These are phyloP conservation scores for Himalopsyche phryganea DNA, from an alignment of 1,140 invertebrate species.

Conservation along the genomic window DNA sequence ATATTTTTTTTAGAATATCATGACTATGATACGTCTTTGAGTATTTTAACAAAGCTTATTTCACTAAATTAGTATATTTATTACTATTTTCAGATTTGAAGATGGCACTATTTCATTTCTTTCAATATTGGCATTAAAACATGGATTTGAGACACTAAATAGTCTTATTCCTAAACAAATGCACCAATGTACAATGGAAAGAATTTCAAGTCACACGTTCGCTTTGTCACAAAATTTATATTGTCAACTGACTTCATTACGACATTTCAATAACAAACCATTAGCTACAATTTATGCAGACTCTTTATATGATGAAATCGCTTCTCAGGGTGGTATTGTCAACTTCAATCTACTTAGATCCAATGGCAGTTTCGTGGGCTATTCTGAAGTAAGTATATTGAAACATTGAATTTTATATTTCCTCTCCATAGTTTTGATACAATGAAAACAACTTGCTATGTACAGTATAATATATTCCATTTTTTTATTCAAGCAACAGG, in stretches of 20 bases:
- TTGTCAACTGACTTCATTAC: conserved; percentile 58
- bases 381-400: conserved; percentile 66
- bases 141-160: conserved; percentile 74
- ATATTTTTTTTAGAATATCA: no score
- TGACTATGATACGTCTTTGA: no score
- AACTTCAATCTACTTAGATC: conserved; percentile 83
- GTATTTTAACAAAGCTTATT: no score
- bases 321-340: conserved; percentile 78
- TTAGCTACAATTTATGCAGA: conserved; percentile 73
- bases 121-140: conserved; percentile 74
- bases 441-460: no score
- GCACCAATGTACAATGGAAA: conserved; percentile 59
- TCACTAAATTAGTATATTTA: no score
- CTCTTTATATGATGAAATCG: conserved; percentile 59
- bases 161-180: conserved; percentile 50
- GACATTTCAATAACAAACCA: conserved; percentile 71
- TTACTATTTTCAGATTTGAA: conserved; percentile 86
- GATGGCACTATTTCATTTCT: conserved; percentile 90
- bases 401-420: background rate
- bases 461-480: no score
- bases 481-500: no score
- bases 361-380: conserved; percentile 80
- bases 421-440: conserved; percentile 1
- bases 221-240: conserved; percentile 72
- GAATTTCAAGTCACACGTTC: conserved; percentile 73